Percentiles rank a stretch among this genome's conserved stretches.
phyloP scores from a whole-genome alignment of 2,113 vertebrate genomes.

The Oncorhynchus nerka region DNA sequence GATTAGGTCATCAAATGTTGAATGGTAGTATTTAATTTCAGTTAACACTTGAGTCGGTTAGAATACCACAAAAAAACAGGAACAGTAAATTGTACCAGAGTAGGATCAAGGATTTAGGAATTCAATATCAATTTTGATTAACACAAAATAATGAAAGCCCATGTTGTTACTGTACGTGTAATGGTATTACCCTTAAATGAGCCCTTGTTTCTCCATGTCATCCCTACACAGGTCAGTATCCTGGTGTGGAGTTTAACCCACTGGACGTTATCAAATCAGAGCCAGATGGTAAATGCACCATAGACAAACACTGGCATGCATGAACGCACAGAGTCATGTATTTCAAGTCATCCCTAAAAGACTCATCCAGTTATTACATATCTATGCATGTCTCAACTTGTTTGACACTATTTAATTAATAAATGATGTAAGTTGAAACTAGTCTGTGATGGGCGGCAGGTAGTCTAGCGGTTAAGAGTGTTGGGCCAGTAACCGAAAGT shows the following conservation, averaged over 20 bases:
- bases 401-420: background rate
- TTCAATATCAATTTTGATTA: background rate
- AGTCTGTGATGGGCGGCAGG: background rate
- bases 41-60: slow-evolving; percentile 1
- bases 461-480: too few relatives aligned
- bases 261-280: slow-evolving; percentile 49
- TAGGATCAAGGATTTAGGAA: background rate
- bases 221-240: slow-evolving; percentile 48
- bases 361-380: background rate
- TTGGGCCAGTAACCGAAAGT: too few relatives aligned
- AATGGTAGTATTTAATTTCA: background rate
- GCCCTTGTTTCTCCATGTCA: background rate
- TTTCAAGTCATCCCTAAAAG: background rate
- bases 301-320: background rate
- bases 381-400: background rate
- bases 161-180: too few relatives aligned
- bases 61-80: slow-evolving; percentile 12
- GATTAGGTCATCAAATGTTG: background rate
- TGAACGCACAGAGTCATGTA: background rate
- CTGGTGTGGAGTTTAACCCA: slow-evolving; percentile 48
- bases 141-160: background rate
- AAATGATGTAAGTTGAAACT: background rate
- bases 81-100: slow-evolving; percentile 50
- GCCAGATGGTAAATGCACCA: slow-evolving; percentile 43
- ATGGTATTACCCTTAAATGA: background rate